Evolutionary conservation across 2,797 vertebrate genomes (phyloP), one percentile per base, ranked within the genome.

Genomic region (Rhinatrema bivittatum): DNA sequence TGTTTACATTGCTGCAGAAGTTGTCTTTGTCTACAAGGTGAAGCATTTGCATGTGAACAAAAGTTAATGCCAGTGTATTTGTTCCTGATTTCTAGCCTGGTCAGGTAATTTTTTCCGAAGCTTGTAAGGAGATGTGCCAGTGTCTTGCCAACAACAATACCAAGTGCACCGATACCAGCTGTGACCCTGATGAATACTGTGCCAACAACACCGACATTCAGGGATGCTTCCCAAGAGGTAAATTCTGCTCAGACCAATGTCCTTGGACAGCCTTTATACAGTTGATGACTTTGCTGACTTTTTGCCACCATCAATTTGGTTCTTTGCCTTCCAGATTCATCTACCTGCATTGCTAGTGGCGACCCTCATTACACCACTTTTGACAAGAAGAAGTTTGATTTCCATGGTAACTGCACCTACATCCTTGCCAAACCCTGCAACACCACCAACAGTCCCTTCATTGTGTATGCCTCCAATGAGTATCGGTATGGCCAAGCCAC

Each of bases 401-500:
- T 85, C 50, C 86, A 84, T 83, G 85, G 85, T 15, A 82, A 76
- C 68, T 86, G 82, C 60, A 84, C 62, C 45, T 88, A 88, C 36
- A 42, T 85, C 36, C 73, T 87, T 68, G 71, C 85, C 9, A 34
- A 38, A 28, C 56, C 63, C 6, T 87, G 82, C 56, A 84, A 81
- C 18, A 30, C 17, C 22, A 74, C 78, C 5, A 17, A 27, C 14
- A 29, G 72, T 32, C 73, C 72, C 60, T 84, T 78, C 24, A 70
- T 74, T 48, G 77, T 87, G 33, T 72, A 76, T 25, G 36, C 65
- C 1, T 78, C 80, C 32, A 85, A 84, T 29, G 83, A 85, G 57
- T 50, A 82, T 35, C 79, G 82, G 25, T 69, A 34, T 21, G 86
- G 86, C 62, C 43, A 7, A 2, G 74, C 39, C 4, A 34, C 53